Conservation (phyloP, 1,140 invertebrate species). For the Limonius californicus region DNA sequence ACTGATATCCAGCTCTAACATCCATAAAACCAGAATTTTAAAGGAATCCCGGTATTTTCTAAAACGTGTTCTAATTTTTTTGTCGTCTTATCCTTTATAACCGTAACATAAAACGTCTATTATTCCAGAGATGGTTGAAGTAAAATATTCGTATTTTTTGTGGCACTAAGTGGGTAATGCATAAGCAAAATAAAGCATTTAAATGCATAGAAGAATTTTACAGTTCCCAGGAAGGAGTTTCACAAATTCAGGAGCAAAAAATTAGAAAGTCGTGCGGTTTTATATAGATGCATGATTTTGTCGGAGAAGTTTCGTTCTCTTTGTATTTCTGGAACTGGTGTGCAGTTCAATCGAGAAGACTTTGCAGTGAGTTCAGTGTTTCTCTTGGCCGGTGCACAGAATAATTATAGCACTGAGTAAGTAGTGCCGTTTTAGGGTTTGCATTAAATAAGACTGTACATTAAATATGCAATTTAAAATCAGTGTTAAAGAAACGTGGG, state of each 20-base stretch:
- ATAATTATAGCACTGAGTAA: neutral
- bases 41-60: neutral
- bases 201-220: slow-evolving; percentile 47
- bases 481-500: slow-evolving; percentile 18
- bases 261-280: slow-evolving; percentile 17
- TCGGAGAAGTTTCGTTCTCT: neutral
- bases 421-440: slow-evolving; percentile 2
- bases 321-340: too few species aligned
- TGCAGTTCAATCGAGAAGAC: neutral
- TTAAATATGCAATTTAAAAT: slow-evolving; percentile 12
- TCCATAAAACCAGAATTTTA: slow-evolving; percentile 15
- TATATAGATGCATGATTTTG: neutral
- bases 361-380: neutral
- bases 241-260: slow-evolving; percentile 10
- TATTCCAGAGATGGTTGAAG: slow-evolving; percentile 8
- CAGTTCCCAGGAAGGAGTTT: slow-evolving; percentile 34
- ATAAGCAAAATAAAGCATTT: slow-evolving; percentile 44
- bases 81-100: slow-evolving; percentile 7
- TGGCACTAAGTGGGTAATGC: slow-evolving; percentile 21
- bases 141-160: slow-evolving; percentile 41
- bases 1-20: slow-evolving; percentile 10
- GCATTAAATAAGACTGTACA: neutral
- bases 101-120: slow-evolving; percentile 9
- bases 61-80: neutral
- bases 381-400: neutral